phyloP scores from a whole-genome alignment of 2,797 vertebrate species.

The Spinibarbus caldwelli region DNA sequence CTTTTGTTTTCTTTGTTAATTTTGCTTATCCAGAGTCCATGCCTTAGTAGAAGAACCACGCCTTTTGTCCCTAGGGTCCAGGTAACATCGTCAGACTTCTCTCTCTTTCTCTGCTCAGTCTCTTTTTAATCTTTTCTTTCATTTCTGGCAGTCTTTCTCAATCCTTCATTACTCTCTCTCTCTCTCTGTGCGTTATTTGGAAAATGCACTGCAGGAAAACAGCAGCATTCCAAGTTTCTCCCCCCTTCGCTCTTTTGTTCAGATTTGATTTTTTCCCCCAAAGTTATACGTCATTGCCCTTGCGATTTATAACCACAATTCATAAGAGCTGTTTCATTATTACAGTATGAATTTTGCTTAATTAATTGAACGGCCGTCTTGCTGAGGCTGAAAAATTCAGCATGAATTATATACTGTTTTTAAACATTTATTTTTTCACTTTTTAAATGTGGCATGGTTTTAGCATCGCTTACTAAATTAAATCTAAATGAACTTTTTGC shows the following conservation, averaged over 20 bases:
- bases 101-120: constrained; percentile 64
- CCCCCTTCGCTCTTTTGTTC: constrained; percentile 69
- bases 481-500: constrained; percentile 21
- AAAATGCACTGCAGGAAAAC: constrained; percentile 88
- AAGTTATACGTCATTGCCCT: constrained; percentile 15
- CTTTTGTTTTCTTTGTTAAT: constrained; percentile 80
- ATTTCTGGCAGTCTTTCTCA: constrained; percentile 42
- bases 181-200: constrained; percentile 69
- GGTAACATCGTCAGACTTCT: constrained; percentile 89
- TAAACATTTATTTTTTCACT: constrained; percentile 38
- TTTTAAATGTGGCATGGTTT: constrained; percentile 25
- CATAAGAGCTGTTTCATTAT: no score
- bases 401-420: constrained; percentile 70
- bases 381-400: constrained; percentile 77
- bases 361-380: constrained; percentile 72
- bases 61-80: constrained; percentile 96
- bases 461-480: background rate
- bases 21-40: constrained; percentile 94
- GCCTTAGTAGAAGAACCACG: constrained; percentile 93
- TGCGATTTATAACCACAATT: constrained; percentile 23
- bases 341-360: constrained; percentile 56
- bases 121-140: constrained; percentile 43
- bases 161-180: constrained; percentile 38
- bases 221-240: constrained; percentile 65
- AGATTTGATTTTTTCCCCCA: constrained; percentile 47